Evolutionary conservation across 2,797 vertebrate genomes (phyloP), one percentile per base, ranked within the genome.

Genomic region (Acrocephalus scirpaceus): DNA sequence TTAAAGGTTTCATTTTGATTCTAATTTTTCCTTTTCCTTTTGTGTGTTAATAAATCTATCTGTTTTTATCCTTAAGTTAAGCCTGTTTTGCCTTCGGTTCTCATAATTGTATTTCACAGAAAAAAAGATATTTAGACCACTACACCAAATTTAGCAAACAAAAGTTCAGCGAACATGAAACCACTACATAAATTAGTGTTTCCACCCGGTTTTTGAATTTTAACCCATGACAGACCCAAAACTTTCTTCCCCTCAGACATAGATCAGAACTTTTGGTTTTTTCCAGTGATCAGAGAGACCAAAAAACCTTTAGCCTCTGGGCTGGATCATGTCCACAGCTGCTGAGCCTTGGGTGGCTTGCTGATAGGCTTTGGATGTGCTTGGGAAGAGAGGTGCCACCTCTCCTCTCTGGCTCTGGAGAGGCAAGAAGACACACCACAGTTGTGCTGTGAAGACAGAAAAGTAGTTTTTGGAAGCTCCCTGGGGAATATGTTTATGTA

Each of bases 401-500:
- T 88, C 71, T 17, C 62, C 32, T 79, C 27, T 42, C 61, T 70
- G 44, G 6, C 47, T 75, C 51, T 53, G 22, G 34, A 51, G 81
- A 64, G 9, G 21, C 30, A 54, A 56, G 36, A 75, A 73, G 44
- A 71, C 25, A 54, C 20, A 82, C 38, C 12, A 21, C 10, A 56
- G 4, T 13, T 34, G 40, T 53, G 15, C 62, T 4, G 1, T 61
- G 69, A 79, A 42, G 64, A 32, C 29, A 64, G 38, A 85, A 76
- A 5, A 60, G 15, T 47, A 0, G 14, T 36, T 64, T 94, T 47
- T 32, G 47, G 74, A 69, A 88, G n/a, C 22, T 51, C 25, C 32
- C 14, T 2, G 5, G 47, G 50, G 22, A 50, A 57, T 0, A 1
- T 4, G 8, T 56, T 86, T 51, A 15, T 16, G 6, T 2, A 0